Percentiles rank a stretch among this genome's conserved stretches.
phyloP scores from a whole-genome alignment of 2,888 invertebrate species.

The Hetaerina titia region DNA sequence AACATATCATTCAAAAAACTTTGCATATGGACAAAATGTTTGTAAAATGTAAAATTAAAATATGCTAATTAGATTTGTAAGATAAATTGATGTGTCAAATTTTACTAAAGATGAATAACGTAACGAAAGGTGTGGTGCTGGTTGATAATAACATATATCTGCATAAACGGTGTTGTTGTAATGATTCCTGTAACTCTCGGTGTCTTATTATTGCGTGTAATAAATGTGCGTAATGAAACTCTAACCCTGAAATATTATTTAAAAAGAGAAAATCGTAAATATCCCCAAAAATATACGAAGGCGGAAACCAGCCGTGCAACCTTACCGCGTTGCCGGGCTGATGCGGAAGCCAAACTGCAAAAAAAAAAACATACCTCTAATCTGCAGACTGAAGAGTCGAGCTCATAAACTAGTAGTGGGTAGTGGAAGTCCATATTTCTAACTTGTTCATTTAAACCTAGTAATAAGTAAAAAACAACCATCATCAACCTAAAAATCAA shows the following conservation, averaged over 20 bases:
- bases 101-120: slow-evolving; percentile 61
- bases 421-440: slow-evolving; percentile 44
- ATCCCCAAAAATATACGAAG: not conserved
- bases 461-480: slow-evolving; percentile 38
- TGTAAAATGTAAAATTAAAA: slow-evolving; percentile 60
- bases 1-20: slow-evolving; percentile 64
- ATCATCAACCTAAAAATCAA: slow-evolving; percentile 46
- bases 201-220: slow-evolving; percentile 65
- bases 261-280: slow-evolving; percentile 56
- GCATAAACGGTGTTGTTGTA: slow-evolving; percentile 67
- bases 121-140: slow-evolving; percentile 63
- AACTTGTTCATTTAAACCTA: slow-evolving; percentile 57
- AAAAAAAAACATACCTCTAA: slow-evolving; percentile 36
- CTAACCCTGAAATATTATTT: slow-evolving; percentile 66
- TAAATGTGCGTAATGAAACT: slow-evolving; percentile 67
- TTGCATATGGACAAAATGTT: slow-evolving; percentile 57
- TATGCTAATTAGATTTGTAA: slow-evolving; percentile 64
- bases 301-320: slow-evolving; percentile 44
- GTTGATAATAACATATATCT: slow-evolving; percentile 67
- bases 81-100: slow-evolving; percentile 65
- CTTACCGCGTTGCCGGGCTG: slow-evolving; percentile 26
- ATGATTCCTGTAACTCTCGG: slow-evolving; percentile 67
- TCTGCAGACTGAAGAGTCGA: slow-evolving; percentile 50
- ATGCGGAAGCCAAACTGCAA: not conserved
- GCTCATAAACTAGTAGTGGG: slow-evolving; percentile 41